These are phyloP conservation scores for Pogoniulus pusillus DNA, from an alignment of 2,797 vertebrate species.

Conservation along the genomic window DNA sequence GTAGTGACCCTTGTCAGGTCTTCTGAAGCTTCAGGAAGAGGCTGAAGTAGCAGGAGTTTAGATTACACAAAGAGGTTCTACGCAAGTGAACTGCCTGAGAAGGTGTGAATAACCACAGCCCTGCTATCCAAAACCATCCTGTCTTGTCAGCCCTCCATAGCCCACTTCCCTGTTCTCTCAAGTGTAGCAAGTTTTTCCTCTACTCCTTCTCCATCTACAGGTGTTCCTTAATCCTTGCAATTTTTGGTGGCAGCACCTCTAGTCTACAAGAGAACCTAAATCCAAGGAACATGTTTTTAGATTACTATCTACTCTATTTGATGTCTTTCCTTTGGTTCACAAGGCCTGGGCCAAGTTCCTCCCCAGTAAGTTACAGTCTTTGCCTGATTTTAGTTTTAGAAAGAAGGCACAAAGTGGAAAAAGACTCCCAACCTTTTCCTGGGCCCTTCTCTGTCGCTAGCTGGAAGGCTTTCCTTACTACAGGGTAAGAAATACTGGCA, in stretches of 20 bases:
- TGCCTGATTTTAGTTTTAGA: neutral
- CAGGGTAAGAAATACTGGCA: neutral
- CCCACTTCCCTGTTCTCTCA: neutral
- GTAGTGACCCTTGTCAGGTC: neutral
- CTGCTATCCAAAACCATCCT: neutral
- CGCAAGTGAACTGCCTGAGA: neutral
- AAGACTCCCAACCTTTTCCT: neutral
- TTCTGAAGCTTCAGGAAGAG: neutral
- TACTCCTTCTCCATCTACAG: neutral
- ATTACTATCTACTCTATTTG: neutral
- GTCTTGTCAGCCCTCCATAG: neutral
- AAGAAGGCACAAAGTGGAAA: neutral
- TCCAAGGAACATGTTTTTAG: neutral
- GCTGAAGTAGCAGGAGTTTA: neutral
- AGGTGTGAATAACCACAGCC: neutral
- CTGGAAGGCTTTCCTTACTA: neutral
- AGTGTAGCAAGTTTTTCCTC: neutral
- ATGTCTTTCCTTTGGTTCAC: neutral
- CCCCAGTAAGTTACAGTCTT: neutral
- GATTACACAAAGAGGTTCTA: neutral
- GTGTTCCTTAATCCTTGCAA: neutral
- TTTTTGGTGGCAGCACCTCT: neutral
- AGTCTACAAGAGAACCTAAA: neutral
- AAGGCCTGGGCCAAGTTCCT: neutral
- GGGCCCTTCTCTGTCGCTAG: neutral